phyloP scores from a whole-genome alignment of 2,797 vertebrate species.

The Triplophysa yarkandensis region DNA sequence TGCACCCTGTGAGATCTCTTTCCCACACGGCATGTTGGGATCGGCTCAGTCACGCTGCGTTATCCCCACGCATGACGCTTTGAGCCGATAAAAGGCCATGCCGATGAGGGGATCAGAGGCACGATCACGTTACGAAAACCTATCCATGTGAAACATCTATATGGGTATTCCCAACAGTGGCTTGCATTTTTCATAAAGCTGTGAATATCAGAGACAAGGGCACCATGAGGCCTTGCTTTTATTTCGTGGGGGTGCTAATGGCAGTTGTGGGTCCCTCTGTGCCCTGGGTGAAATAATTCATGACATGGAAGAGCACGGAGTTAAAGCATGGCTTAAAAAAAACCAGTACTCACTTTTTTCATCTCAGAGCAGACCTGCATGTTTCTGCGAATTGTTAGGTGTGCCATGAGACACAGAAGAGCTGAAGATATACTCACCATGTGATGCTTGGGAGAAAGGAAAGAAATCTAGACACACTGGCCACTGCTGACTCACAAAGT shows the following conservation, averaged over 20 bases:
- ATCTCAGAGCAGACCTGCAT: background rate
- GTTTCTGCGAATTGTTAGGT: slow-evolving; percentile 5
- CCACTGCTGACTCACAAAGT: slow-evolving; percentile 32
- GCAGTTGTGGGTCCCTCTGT: background rate
- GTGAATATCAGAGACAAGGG: background rate
- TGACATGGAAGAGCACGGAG: background rate
- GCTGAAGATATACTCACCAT: background rate
- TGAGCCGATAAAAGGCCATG: slow-evolving; percentile 25
- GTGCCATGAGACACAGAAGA: background rate
- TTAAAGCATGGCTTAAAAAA: background rate
- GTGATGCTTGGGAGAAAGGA: slow-evolving; percentile 6
- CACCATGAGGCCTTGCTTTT: background rate
- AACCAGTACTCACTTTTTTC: background rate
- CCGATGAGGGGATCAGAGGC: slow-evolving; percentile 11
- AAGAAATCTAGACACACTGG: slow-evolving; percentile 29
- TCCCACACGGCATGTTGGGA: slow-evolving; percentile 30
- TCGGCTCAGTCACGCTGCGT: slow-evolving; percentile 34
- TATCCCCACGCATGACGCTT: slow-evolving; percentile 8
- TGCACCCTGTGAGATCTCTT: slow-evolving; percentile 1
- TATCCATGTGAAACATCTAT: slow-evolving; percentile 24
- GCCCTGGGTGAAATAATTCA: background rate
- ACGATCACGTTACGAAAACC: slow-evolving; percentile 21
- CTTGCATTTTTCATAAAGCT: slow-evolving; percentile 29
- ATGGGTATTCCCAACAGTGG: slow-evolving; percentile 10
- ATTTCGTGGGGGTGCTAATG: background rate